A percentile compares a stretch with the other conserved stretches of the same genome.
phyloP scores from a whole-genome alignment of 2,113 vertebrate genomes.

The Hyperopisus bebe region DNA sequence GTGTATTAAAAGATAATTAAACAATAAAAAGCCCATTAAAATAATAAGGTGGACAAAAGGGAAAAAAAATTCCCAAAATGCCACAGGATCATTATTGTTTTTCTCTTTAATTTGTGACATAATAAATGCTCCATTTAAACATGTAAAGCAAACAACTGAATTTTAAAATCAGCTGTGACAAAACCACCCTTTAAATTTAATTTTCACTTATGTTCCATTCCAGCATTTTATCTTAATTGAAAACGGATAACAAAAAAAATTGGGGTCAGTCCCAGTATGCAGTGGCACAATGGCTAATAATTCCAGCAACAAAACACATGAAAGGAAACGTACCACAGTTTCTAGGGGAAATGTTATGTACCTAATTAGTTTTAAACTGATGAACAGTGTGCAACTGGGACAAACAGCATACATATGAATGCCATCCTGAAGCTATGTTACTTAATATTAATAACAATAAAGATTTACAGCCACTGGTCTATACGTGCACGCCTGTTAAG shows the following conservation, averaged over 20 bases:
- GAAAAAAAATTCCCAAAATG: background rate
- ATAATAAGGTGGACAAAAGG: background rate
- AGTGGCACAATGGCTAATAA: background rate
- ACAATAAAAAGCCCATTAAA: background rate
- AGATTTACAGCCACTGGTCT: background rate
- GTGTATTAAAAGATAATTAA: background rate
- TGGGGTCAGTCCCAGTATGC: background rate
- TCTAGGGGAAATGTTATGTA: background rate
- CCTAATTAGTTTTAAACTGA: conserved; percentile 12
- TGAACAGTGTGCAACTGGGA: background rate
- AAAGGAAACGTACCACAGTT: background rate
- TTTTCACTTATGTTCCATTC: background rate
- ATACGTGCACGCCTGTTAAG: background rate
- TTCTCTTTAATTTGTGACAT: background rate
- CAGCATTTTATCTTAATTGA: conserved; percentile 9
- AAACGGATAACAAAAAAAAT: background rate
- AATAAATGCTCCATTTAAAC: background rate
- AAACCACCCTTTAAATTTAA: background rate
- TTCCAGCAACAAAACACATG: background rate
- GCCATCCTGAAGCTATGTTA: background rate
- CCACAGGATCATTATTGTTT: background rate
- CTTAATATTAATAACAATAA: background rate
- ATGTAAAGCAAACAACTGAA: background rate
- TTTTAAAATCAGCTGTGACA: background rate
- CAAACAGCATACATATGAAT: background rate